Conservation (phyloP, 2,113 vertebrate species). For the Phrynocephalus versicolor region DNA sequence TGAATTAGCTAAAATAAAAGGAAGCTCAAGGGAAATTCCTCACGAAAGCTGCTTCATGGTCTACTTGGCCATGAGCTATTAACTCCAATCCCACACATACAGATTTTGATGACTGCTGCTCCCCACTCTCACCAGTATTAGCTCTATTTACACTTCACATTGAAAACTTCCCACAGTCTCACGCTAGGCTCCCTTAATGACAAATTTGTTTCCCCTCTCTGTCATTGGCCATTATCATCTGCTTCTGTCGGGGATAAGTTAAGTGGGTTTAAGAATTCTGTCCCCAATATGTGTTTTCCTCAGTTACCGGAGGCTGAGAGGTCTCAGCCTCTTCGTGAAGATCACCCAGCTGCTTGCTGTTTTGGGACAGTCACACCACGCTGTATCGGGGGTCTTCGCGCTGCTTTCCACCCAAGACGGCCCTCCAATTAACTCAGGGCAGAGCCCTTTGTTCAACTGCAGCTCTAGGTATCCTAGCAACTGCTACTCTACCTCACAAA, state of each 20-base stretch:
- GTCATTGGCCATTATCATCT: neutral
- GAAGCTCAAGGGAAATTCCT: neutral
- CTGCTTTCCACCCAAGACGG: conserved; percentile 8
- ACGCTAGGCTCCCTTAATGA: neutral
- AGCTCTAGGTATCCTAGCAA: conserved; percentile 32
- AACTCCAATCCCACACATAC: neutral
- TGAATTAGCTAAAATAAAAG: neutral
- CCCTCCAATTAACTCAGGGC: conserved; percentile 11
- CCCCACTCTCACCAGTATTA: neutral
- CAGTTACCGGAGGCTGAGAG: conserved; percentile 23
- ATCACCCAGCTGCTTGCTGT: conserved; percentile 19
- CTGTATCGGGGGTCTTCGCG: conserved; percentile 9
- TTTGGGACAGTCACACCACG: conserved; percentile 15
- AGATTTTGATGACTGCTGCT: neutral
- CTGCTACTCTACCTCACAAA: conserved; percentile 32
- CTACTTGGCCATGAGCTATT: neutral
- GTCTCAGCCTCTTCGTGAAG: conserved; percentile 38
- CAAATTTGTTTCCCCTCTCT: neutral
- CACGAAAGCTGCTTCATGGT: neutral
- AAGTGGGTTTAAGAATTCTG: neutral
- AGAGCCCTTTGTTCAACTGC: neutral
- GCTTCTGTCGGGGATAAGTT: neutral
- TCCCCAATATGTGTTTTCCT: conserved; percentile 9
- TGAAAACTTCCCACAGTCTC: neutral
- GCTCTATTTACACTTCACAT: neutral